Evolutionary conservation across 2,888 invertebrate species (phyloP), one percentile per base, ranked within the genome.

Genomic region (Trichopoda pennipes): DNA sequence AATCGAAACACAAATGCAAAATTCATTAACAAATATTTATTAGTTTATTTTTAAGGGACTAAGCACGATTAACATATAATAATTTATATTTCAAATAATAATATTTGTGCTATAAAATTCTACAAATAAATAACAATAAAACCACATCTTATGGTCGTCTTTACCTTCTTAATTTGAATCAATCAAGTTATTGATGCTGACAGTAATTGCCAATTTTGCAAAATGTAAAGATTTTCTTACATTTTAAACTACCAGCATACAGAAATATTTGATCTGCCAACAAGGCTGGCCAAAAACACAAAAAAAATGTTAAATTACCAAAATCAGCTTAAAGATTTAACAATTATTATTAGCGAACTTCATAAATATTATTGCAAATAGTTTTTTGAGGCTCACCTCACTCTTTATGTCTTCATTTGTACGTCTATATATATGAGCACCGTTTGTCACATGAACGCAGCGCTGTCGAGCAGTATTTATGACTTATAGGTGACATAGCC

Each of bases 271-370:
- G 14, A 64, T 42, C 58, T 61, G 49, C 47, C 47, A 63, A 64
- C 23, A 63, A 64, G 53, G 44, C 42, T 53, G 28, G 9, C 55
- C 23, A 44, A 32, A 23, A 19, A 42, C 3, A 16, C 7, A n/a
- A 49, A 19, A 12, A 2, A 14, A n/a, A n/a, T n/a, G 9, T 14
- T 0, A 60, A 42, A 53, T 35, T 4, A 38, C 60, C 49, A 74
- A 56, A 64, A 75, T 35, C 21, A 53, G 63, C n/a, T 42, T 56
- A 56, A 75, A 60, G 19, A 76, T 72, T 68, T 61, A 68, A 28
- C 47, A 80, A 76, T 72, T 76, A 80, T 76, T 60, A 53, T 53
- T 76, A 38, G 55, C 44, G 66, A 47, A 66, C 61, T 74, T 63
- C 74, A 80, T 80, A 80, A 80, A 80, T 75, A 58, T 55, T 68